Conservation (phyloP, 1,140 invertebrate genomes). For the Zaprionus ornatus region DNA sequence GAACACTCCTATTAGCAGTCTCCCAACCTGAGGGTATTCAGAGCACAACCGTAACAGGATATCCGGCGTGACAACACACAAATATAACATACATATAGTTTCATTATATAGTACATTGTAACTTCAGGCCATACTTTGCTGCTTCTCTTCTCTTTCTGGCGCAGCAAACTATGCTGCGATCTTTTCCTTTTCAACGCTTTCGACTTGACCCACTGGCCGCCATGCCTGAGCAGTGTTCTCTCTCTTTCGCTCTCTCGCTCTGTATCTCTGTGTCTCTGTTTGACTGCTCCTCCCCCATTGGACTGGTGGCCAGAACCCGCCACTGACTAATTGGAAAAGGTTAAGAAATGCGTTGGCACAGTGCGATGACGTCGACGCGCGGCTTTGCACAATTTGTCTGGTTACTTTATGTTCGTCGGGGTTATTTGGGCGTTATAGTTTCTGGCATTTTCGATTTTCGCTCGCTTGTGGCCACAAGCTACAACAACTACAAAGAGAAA, state of each 20-base stretch:
- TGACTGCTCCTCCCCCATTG: too few relatives aligned
- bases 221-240: neutral
- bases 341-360: slow-evolving; percentile 27
- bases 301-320: neutral
- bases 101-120: neutral
- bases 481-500: slow-evolving; percentile 16
- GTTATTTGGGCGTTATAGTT: slow-evolving; percentile 65
- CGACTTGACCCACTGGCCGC: slow-evolving; percentile 25
- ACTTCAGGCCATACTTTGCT: too few relatives aligned
- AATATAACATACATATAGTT: neutral
- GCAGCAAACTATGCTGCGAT: slow-evolving; percentile 29
- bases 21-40: too few relatives aligned
- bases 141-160: neutral
- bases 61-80: slow-evolving; percentile 26
- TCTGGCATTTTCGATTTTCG: slow-evolving; percentile 43
- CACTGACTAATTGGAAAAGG: slow-evolving; percentile 60
- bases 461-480: neutral
- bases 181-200: neutral
- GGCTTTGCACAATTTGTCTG: slow-evolving; percentile 65
- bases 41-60: slow-evolving; percentile 12
- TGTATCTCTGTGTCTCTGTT: neutral
- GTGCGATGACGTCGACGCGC: slow-evolving; percentile 21
- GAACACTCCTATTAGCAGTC: too few relatives aligned
- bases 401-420: slow-evolving; percentile 60
- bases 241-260: neutral